These are phyloP conservation scores for Propithecus perrieri DNA, from an alignment of 2,797 vertebrate genomes.

Conservation along the genomic window DNA sequence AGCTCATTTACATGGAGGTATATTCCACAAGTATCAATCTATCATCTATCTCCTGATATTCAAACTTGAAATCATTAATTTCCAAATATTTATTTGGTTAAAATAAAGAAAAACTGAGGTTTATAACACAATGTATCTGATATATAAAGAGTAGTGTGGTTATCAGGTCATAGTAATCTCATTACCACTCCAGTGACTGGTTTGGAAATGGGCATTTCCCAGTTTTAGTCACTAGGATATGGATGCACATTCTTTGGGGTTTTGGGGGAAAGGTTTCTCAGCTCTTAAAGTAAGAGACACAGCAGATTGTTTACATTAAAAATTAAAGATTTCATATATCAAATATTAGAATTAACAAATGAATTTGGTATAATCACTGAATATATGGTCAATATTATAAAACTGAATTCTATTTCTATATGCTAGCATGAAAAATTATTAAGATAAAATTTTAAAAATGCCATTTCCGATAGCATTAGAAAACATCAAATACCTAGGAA, in stretches of 20 bases:
- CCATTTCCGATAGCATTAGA: constrained; percentile 1
- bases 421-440: constrained; percentile 27
- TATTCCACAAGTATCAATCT: background rate
- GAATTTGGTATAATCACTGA: background rate
- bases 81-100: constrained; percentile 1
- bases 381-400: constrained; percentile 7
- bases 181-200: background rate
- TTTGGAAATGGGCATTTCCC: background rate
- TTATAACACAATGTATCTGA: background rate
- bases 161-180: background rate
- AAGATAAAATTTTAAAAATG: background rate
- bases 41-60: background rate
- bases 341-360: constrained; percentile 36
- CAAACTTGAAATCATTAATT: background rate
- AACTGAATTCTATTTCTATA: background rate
- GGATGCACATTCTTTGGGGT: background rate
- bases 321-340: background rate
- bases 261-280: background rate
- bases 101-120: background rate
- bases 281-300: background rate
- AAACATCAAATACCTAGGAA: constrained; percentile 27
- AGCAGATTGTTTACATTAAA: background rate
- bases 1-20: background rate
- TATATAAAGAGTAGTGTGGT: background rate
- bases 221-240: background rate